phyloP scores from a whole-genome alignment of 2,797 vertebrate genomes.

The Steatocranus sp. region DNA sequence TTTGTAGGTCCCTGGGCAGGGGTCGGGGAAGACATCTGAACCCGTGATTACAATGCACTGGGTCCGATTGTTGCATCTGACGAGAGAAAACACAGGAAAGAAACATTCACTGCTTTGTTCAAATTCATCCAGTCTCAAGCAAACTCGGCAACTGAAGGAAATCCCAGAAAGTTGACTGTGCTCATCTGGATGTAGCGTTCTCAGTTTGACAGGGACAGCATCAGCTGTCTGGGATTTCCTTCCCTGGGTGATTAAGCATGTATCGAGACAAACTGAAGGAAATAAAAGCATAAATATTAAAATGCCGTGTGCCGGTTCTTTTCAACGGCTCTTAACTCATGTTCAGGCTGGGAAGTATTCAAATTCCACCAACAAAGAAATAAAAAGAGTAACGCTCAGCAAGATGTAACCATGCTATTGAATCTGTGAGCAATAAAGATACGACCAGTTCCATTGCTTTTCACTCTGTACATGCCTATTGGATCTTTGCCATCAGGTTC shows the following conservation, averaged over 20 bases:
- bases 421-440: neutral
- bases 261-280: neutral
- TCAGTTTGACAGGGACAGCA: neutral
- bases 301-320: neutral
- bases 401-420: neutral
- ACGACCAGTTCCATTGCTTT: neutral
- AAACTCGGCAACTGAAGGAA: neutral
- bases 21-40: slow-evolving; percentile 98
- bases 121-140: neutral
- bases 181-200: neutral
- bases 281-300: neutral
- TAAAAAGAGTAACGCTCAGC: neutral
- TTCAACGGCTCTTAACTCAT: neutral
- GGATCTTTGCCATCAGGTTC: neutral
- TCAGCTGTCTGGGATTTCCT: neutral
- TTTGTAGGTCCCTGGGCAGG: slow-evolving; percentile 98
- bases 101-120: neutral
- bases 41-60: slow-evolving; percentile 99
- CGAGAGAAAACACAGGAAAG: neutral
- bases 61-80: slow-evolving; percentile 98
- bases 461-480: neutral
- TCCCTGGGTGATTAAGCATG: neutral
- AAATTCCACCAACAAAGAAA: neutral
- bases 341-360: neutral
- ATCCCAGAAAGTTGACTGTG: neutral